Conservation (phyloP, 2,888 invertebrate genomes). For the Platycheirus rosarum region DNA sequence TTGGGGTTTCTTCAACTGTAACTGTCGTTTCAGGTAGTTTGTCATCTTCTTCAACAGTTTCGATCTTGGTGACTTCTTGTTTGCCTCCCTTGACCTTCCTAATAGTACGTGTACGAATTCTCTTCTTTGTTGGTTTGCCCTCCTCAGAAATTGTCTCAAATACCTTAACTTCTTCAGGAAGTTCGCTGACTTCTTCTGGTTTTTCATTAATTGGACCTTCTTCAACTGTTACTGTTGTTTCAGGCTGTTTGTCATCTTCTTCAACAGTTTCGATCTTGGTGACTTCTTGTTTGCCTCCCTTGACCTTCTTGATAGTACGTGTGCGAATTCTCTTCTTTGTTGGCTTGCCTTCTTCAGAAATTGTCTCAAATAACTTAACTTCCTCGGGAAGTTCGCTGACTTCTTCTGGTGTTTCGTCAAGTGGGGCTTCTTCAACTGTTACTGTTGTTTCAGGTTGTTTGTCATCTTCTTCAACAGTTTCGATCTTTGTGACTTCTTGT, state of each 20-base stretch:
- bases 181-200: conserved; percentile 77
- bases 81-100: conserved; percentile 77
- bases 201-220: conserved; percentile 74
- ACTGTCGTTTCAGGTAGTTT: conserved; percentile 78
- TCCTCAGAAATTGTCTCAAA: conserved; percentile 55
- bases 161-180: conserved; percentile 78
- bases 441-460: conserved; percentile 78
- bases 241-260: conserved; percentile 80
- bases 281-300: conserved; percentile 77
- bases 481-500: conserved; percentile 79
- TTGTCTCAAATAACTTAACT: conserved; percentile 81
- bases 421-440: conserved; percentile 67
- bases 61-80: conserved; percentile 77
- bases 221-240: conserved; percentile 76
- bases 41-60: conserved; percentile 78
- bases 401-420: conserved; percentile 76
- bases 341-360: conserved; percentile 78
- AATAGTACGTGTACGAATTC: conserved; percentile 77
- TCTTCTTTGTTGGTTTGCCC: conserved; percentile 77
- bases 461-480: conserved; percentile 78
- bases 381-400: conserved; percentile 76
- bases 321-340: conserved; percentile 76
- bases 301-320: conserved; percentile 73
- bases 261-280: conserved; percentile 79
- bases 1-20: conserved; percentile 69